phyloP scores from a whole-genome alignment of 2,113 vertebrate species.

The Cinclus mexicanus region DNA sequence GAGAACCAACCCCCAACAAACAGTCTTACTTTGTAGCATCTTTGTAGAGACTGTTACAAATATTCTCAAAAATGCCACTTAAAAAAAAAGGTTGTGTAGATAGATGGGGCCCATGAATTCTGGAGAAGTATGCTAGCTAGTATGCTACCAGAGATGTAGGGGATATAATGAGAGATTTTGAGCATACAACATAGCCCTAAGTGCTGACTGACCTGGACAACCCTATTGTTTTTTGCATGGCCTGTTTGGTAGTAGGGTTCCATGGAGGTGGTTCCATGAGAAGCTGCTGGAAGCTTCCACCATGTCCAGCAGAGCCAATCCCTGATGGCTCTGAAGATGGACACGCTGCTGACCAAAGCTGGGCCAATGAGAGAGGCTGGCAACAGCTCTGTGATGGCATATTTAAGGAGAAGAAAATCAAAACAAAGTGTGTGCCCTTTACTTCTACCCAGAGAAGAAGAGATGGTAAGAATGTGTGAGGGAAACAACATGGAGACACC shows the following conservation, averaged over 20 bases:
- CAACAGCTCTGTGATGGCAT: fast-evolving
- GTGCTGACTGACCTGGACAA: neutral
- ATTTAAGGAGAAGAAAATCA: neutral
- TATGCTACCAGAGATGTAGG: neutral
- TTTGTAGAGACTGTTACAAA: neutral
- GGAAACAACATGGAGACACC: too few relatives aligned
- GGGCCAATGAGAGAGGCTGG: neutral
- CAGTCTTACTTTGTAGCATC: neutral
- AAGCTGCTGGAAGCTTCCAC: neutral
- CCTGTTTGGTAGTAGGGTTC: fast-evolving
- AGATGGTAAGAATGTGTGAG: neutral
- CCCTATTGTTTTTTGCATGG: neutral
- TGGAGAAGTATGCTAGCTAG: neutral
- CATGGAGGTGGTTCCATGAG: too few relatives aligned
- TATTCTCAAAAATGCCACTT: neutral
- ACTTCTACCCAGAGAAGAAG: neutral
- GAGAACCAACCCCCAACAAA: too few relatives aligned
- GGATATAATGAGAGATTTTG: neutral
- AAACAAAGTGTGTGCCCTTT: neutral
- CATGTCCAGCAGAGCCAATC: neutral
- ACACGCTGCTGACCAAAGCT: too few relatives aligned
- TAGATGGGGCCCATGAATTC: neutral
- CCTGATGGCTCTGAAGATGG: too few relatives aligned
- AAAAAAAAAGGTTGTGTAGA: fast-evolving
- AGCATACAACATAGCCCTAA: neutral